Conservation (phyloP, 2,113 vertebrate genomes). For the Condylura cristata region DNA sequence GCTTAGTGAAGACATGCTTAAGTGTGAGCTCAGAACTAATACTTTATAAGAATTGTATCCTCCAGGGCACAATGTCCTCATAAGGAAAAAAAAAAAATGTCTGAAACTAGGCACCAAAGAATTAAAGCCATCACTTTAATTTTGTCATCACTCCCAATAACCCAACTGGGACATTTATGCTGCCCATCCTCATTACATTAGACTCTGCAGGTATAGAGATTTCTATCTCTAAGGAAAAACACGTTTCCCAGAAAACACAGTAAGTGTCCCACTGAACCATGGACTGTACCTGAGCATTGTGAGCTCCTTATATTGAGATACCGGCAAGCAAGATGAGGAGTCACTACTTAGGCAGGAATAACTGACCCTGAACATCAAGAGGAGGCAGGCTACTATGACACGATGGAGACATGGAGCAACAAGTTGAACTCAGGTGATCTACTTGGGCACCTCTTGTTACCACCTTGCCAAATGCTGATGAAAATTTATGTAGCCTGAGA, state of each 20-base stretch:
- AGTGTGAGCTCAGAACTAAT: not conserved
- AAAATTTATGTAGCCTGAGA: not conserved
- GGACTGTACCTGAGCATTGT: not conserved
- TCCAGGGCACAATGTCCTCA: not conserved
- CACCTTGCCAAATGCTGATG: not conserved
- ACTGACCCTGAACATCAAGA: not conserved
- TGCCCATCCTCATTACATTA: not conserved
- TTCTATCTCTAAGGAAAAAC: not conserved
- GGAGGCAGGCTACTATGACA: not conserved
- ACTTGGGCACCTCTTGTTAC: not conserved
- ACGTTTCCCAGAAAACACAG: not conserved
- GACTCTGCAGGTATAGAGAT: not conserved
- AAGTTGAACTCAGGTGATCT: not conserved
- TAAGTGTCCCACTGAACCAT: not conserved
- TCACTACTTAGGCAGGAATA: not conserved
- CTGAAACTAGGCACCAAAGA: not conserved
- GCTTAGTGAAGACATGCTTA: constrained; percentile 2
- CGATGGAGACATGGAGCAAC: not conserved
- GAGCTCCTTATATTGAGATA: not conserved
- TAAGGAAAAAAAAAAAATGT: not conserved
- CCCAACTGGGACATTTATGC: not conserved
- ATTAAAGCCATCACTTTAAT: no score
- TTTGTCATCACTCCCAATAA: not conserved
- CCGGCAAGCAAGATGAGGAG: not conserved
- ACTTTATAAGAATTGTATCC: not conserved